A percentile compares a stretch with the other conserved stretches of the same genome.
phyloP scores from a whole-genome alignment of 2,113 vertebrate species.

The Myodes glareolus region DNA sequence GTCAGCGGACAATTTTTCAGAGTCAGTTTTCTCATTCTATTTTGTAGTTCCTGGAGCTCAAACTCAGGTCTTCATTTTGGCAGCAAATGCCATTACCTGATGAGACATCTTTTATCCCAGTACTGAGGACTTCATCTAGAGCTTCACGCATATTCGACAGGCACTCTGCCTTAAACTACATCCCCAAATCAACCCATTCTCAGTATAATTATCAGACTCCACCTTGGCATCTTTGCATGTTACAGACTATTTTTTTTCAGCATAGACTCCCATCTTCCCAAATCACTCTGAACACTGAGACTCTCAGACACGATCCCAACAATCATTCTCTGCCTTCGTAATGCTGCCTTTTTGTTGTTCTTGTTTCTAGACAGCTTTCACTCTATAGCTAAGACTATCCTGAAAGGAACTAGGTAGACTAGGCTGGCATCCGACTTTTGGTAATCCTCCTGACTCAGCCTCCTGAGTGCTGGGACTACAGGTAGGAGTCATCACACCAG shows the following conservation, averaged over 20 bases:
- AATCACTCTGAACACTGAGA: constrained; percentile 4
- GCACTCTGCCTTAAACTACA: neutral
- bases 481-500: neutral
- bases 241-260: neutral
- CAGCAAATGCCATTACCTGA: neutral
- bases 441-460: neutral
- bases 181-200: neutral
- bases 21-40: neutral
- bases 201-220: neutral
- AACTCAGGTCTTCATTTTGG: neutral
- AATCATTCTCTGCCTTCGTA: neutral
- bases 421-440: neutral
- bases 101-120: neutral
- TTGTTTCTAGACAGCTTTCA: neutral
- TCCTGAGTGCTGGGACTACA: neutral
- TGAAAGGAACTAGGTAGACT: too few relatives aligned
- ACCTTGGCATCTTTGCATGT: neutral
- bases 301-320: neutral
- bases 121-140: neutral
- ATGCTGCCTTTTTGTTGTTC: neutral
- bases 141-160: neutral
- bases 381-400: neutral
- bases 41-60: neutral
- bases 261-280: neutral
- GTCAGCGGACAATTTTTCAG: neutral